phyloP scores from a whole-genome alignment of 2,797 vertebrate genomes.

The Chaenodraco wilsoni region DNA sequence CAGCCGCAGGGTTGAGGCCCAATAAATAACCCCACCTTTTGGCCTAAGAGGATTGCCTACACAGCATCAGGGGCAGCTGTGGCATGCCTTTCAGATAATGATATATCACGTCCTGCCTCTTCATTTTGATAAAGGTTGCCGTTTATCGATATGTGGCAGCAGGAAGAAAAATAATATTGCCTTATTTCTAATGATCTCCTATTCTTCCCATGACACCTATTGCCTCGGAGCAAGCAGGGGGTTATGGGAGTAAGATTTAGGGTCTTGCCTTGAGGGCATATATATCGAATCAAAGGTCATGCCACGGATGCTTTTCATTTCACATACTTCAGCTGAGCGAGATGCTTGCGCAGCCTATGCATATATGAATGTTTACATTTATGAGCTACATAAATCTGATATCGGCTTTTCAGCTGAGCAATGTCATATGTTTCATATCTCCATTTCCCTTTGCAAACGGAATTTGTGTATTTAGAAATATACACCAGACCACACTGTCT shows the following conservation, averaged over 20 bases:
- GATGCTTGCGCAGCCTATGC: slow-evolving; percentile 48
- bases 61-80: slow-evolving; percentile 66
- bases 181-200: slow-evolving; percentile 75
- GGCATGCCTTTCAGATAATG: slow-evolving; percentile 71
- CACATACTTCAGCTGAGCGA: slow-evolving; percentile 53
- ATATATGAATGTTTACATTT: slow-evolving; percentile 68
- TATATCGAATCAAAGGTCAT: slow-evolving; percentile 78
- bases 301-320: slow-evolving; percentile 74
- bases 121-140: slow-evolving; percentile 78
- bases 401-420: slow-evolving; percentile 55
- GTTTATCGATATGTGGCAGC: slow-evolving; percentile 69
- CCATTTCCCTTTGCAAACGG: slow-evolving; percentile 56
- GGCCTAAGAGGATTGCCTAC: slow-evolving; percentile 79
- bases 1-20: slow-evolving; percentile 38
- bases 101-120: slow-evolving; percentile 72
- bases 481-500: slow-evolving; percentile 68
- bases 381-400: slow-evolving; percentile 63
- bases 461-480: slow-evolving; percentile 69
- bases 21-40: slow-evolving; percentile 75
- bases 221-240: slow-evolving; percentile 63
- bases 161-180: slow-evolving; percentile 72
- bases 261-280: slow-evolving; percentile 70
- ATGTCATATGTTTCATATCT: slow-evolving; percentile 66
- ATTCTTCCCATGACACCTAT: slow-evolving; percentile 72
- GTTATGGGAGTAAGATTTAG: slow-evolving; percentile 76